phyloP scores from a whole-genome alignment of 30 jellyfish, hydroid and myxozoan species.

The Aurelia sp. region DNA sequence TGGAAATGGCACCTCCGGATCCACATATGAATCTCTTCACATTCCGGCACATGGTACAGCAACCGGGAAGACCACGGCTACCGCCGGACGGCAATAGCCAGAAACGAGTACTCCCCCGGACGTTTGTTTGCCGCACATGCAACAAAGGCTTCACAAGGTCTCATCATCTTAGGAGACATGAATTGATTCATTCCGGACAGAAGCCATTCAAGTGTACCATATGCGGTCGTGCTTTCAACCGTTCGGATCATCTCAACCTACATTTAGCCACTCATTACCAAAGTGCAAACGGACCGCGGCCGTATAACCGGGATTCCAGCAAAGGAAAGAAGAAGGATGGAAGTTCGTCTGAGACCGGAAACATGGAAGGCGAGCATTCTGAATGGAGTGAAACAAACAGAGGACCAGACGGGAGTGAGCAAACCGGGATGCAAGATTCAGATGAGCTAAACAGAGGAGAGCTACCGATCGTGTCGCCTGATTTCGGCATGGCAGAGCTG shows the following conservation, averaged over 20 bases:
- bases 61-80: conserved; percentile 40
- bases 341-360: background rate
- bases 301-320: conserved; percentile 34
- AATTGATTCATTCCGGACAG: conserved; percentile 70
- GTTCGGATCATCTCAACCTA: conserved; percentile 71
- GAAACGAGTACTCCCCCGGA: conserved; percentile 69
- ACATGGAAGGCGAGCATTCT: background rate
- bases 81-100: conserved; percentile 15
- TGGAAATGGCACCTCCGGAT: conserved; percentile 46
- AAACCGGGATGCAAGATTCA: background rate
- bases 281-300: conserved; percentile 59
- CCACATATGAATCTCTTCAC: conserved; percentile 60
- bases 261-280: conserved; percentile 77
- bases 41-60: conserved; percentile 64
- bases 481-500: background rate
- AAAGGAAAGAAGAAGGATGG: conserved; percentile 42
- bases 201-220: conserved; percentile 76
- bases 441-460: background rate
- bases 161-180: conserved; percentile 70
- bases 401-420: background rate
- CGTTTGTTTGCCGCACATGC: conserved; percentile 74
- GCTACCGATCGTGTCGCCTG: background rate
- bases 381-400: background rate
- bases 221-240: conserved; percentile 77
- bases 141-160: conserved; percentile 73